Evolutionary conservation across 2,797 vertebrate species (phyloP), one percentile per base, ranked within the genome.

Genomic region (Bovichtus diacanthus): DNA sequence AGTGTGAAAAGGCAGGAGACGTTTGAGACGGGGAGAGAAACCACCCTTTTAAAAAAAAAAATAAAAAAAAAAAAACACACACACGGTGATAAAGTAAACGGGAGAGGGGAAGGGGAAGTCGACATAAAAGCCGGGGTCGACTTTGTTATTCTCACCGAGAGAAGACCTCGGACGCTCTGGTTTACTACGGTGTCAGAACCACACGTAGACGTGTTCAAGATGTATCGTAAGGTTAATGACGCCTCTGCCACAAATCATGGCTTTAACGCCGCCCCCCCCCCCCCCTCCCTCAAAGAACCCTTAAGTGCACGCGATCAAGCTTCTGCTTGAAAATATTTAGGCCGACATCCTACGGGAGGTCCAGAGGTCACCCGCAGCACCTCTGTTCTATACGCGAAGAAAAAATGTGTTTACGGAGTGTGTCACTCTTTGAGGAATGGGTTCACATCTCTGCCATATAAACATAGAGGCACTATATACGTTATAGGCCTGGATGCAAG

Each of bases 251-350:
- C 47, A 74, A 78, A 81, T 70, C 79, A 55, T 5, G 1, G 51
- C 31, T 83, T 81, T 41, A 74, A 50, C 49, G 6, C 61, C 9
- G 3, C 41, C n/a, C 74, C 75, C 73, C 41, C n/a, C 74, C 75
- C 73, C n/a, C n/a, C n/a, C n/a, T n/a, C n/a, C n/a, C n/a, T n/a
- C 16, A 43, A 50, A 84, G 55, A 83, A 50, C 49, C 62, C 39
- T 55, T 41, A 78, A 74, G 81, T 78, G 76, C 73, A 82, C 6
- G 9, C 0, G 13, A 64, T 74, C 53, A 64, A 70, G 79, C 67
- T 75, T 64, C 73, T 38, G 60, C 51, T 55, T 47, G 19, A 83
- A 83, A 91, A 87, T 87, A 87, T 92, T 91, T 87, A 89, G 68
- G 63, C 38, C 44, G 9, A 58, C 51, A 77, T 80, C 69, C 62